Conservation (phyloP, 2,113 vertebrate genomes). For the Tiliqua scincoides region DNA sequence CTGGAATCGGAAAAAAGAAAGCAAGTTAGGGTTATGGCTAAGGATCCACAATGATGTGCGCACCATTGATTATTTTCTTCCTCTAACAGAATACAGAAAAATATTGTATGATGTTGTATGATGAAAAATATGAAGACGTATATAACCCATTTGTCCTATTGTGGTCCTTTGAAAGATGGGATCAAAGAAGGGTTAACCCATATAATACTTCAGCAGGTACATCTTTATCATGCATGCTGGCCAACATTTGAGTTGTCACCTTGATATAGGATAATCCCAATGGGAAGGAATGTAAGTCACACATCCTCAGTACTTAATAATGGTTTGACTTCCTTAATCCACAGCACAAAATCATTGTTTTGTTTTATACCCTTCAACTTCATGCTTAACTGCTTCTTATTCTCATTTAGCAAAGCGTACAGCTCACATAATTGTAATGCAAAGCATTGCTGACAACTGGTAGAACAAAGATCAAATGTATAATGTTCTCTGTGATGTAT, state of each 20-base stretch:
- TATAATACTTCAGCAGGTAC: conserved; percentile 74
- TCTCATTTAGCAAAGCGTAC: neutral
- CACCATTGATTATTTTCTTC: conserved; percentile 41
- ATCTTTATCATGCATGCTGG: conserved; percentile 26
- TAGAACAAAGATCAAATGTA: neutral
- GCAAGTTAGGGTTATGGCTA: neutral
- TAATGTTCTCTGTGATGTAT: neutral
- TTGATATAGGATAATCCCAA: conserved; percentile 74
- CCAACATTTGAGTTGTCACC: conserved; percentile 74
- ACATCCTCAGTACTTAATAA: conserved; percentile 50
- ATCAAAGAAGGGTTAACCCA: conserved; percentile 53
- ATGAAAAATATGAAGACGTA: conserved; percentile 62
- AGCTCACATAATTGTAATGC: conserved; percentile 46
- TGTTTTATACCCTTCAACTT: conserved; percentile 58
- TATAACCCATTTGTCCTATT: conserved; percentile 60
- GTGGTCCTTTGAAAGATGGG: conserved; percentile 50
- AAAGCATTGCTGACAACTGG: neutral
- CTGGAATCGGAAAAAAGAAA: neutral
- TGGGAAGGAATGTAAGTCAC: conserved; percentile 77
- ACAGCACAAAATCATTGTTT: conserved; percentile 66
- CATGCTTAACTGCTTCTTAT: conserved; percentile 67
- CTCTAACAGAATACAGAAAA: conserved; percentile 42
- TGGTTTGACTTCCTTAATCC: conserved; percentile 73
- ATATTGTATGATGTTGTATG: too few relatives aligned
- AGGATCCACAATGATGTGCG: neutral